Base-by-base conservation (phyloP, 1,140 invertebrate species). In the Ceratitis capitata region DNA sequence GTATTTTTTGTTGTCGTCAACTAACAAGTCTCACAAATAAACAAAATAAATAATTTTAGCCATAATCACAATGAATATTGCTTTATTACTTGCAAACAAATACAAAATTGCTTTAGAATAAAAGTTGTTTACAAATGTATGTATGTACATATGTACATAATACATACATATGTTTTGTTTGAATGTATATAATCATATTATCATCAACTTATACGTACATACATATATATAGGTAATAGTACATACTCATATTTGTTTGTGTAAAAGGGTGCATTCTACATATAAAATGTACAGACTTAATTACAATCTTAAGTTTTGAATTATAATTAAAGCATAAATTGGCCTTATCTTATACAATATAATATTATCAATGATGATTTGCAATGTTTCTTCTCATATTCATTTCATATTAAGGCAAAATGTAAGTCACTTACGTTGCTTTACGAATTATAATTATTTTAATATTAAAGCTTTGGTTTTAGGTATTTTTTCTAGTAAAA, bases 51-150 rank as follows among this genome's bases (percentile, higher is more conserved):
- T 23, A 42, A 78, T 23, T 9, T 45, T 51, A 83, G 82, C 82
- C 23, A 32, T 51, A 83, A 83, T 83, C 82, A 83, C 82, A 83
- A 83, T 83, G 49, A 53, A 83, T 83, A 83, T 83, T 83, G 82
- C 82, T 83, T 51, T 83, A 83, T 83, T 83, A 51, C 82, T 83
- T 83, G 82, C 82, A 83, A 83, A 83, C 32, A 83, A 78, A 83
- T 83, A 83, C 82, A 83, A 83, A 83, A 83, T 83, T 83, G 69
- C 69, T 45, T 78, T 42, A 78, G 69, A 78, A 78, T 78, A 42
- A 78, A n/a, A 78, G 32, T 78, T 78, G 19, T 78, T 78, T 39
- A 78, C 39, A 78, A 78, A 78, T 78, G 35, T 78, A 78, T 69
- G 23, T 61, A 61, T 26, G 26, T 78, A 78, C 39, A 45, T 42